Conservation (phyloP, 2,113 vertebrate species). For the Plecotus auritus region DNA sequence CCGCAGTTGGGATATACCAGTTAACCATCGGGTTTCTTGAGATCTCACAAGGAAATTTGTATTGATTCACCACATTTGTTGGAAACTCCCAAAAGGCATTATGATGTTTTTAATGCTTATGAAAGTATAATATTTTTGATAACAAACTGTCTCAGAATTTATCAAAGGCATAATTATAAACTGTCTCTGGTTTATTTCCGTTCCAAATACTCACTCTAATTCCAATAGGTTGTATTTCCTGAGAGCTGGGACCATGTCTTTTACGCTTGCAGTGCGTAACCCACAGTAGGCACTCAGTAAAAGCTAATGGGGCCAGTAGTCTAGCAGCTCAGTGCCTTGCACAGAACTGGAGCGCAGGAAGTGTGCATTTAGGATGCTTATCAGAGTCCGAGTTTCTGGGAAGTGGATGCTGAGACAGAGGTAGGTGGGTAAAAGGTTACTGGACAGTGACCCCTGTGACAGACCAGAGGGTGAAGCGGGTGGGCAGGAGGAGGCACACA, state of each 20-base stretch:
- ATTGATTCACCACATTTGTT: background rate
- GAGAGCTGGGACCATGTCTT: background rate
- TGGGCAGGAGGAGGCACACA: too few relatives aligned
- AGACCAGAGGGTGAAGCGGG: background rate
- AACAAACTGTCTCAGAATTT: background rate
- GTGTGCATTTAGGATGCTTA: background rate
- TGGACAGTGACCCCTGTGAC: background rate
- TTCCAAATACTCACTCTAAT: background rate
- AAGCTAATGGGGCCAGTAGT: background rate
- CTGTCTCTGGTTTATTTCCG: background rate
- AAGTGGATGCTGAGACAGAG: background rate
- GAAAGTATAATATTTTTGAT: background rate
- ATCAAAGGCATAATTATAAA: background rate
- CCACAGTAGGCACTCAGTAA: background rate
- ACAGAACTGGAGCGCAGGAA: background rate
- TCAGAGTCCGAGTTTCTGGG: background rate
- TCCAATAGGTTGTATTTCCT: background rate
- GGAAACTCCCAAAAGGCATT: background rate
- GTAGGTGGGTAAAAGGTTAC: background rate
- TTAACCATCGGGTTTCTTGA: background rate
- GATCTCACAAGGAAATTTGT: background rate
- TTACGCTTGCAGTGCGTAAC: too few relatives aligned
- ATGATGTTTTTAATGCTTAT: background rate
- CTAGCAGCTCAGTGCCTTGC: background rate
- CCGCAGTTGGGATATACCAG: background rate